Evolutionary conservation across 2,113 vertebrate species (phyloP), one percentile per base, ranked within the genome.

Genomic region (Edolisoma coerulescens): DNA sequence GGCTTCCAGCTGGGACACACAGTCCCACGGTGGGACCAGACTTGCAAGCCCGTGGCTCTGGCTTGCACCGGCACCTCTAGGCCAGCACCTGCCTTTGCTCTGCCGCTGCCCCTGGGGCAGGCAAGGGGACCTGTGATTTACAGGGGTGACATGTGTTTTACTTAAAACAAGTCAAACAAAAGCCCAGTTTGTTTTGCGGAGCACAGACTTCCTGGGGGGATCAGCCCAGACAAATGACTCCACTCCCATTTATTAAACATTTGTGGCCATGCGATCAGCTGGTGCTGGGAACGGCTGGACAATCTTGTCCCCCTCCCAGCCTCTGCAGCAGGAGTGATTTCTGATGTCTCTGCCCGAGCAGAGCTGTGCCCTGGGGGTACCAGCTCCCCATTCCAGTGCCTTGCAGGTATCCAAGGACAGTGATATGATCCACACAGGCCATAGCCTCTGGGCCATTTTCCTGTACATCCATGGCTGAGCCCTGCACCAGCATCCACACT

Each of bases 121-220:
- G 83, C 86, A 77, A 88, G 69, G 89, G 73, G 89, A 82, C 80
- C 69, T 60, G 74, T 87, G 89, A 92, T 92, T 95, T 94, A 95
- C 78, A 22, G 83, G 73, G 33, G 54, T 73, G 90, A 91, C 63
- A 35, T 52, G 63, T 83, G 94, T 93, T 95, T 95, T 90, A 79
- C 57, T 94, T 94, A 76, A 88, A 93, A 52, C 50, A 88, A 94
- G 78, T 94, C 88, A 88, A 97, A 97, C 89, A 96, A 97, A 95
- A 95, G 93, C 84, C 35, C 8, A 2, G 89, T 88, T 97, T 95
- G 93, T 92, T 95, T 93, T 77, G 77, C 2, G 0, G 52, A 81
- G 52, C 0, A 19, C 69, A 75, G 89, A 53, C 84, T 95, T 95
- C 93, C 94, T 75, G 88, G 47, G 91, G 85, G 84, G 54, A 67